Evolutionary conservation across 2,113 vertebrate species (phyloP), one percentile per base, ranked within the genome.

Genomic region (Oostethus manadensis): DNA sequence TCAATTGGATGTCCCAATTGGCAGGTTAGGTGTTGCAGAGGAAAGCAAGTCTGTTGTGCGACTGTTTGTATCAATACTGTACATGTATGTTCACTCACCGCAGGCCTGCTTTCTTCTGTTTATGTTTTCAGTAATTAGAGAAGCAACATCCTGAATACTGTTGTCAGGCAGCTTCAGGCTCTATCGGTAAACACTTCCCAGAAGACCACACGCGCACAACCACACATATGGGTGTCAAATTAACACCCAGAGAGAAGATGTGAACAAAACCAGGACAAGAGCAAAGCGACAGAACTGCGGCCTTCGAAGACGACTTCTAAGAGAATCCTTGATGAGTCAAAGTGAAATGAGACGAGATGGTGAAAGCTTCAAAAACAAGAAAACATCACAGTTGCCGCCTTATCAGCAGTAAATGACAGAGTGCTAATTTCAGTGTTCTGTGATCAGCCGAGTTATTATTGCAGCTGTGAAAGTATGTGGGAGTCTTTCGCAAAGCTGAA

Each of bases 271-370:
- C 74, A 76, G 79, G 81, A 85, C 79, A 80, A 84, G 76, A 64
- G 72, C 80, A 64, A 50, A 57, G 35, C 53, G 33, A 55, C 53
- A 56, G 62, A 62, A 13, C 63, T 51, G 62, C 72, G 70, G 66
- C 76, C 79, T 83, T 85, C 83, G 81, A 81, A 86, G 73, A 78
- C 64, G 46, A 84, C 81, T 84, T 86, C 84, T 86, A 80, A 86
- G 74, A 77, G 84, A 88, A 88, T 86, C 56, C 35, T 35, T 74
- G 73, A 88, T 86, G 81, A 85, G 70, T 78, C 62, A 45, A 76
- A 84, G 79, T 73, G 76, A 82, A 83, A 82, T 55, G 71, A 79
- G 79, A 84, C 60, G 66, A 79, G 68, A 74, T 67, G 46, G 56
- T 60, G 64, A 67, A 55, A 29, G 45, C 18, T 45, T n/a, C 60